Conservation (phyloP, 1,140 invertebrate species). For the Physella acuta region DNA sequence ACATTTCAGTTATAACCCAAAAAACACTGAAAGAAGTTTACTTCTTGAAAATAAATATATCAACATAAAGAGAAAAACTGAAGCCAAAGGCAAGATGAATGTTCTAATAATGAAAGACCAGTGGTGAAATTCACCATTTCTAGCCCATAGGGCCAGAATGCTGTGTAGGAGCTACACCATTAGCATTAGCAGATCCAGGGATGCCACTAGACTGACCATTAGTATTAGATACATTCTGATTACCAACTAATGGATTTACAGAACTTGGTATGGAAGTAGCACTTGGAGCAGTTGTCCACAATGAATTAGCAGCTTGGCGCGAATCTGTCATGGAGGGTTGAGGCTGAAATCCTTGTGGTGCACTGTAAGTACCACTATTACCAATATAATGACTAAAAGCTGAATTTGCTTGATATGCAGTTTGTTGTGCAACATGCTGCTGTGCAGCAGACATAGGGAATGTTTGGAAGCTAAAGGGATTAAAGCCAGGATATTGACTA, state of each 20-base stretch:
- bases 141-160: background rate
- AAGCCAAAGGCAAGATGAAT: constrained; percentile 27
- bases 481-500: constrained; percentile 5
- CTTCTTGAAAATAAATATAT: background rate
- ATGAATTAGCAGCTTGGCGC: background rate
- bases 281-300: constrained; percentile 5
- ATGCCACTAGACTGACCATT: background rate
- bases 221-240: background rate
- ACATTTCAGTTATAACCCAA: no score
- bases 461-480: constrained; percentile 16
- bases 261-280: constrained; percentile 1
- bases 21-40: background rate
- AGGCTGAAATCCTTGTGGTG: background rate
- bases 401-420: constrained; percentile 1
- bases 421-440: background rate
- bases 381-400: background rate
- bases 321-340: background rate
- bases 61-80: background rate
- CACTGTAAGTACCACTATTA: background rate
- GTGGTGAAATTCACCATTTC: constrained; percentile 11
- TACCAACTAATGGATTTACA: background rate
- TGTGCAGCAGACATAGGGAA: constrained; percentile 3
- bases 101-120: constrained; percentile 23
- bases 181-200: no score
- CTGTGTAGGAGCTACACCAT: background rate